Evolutionary conservation across 1,140 invertebrate genomes (phyloP), one percentile per base, ranked within the genome.

Genomic region (Scylla paramamosain): DNA sequence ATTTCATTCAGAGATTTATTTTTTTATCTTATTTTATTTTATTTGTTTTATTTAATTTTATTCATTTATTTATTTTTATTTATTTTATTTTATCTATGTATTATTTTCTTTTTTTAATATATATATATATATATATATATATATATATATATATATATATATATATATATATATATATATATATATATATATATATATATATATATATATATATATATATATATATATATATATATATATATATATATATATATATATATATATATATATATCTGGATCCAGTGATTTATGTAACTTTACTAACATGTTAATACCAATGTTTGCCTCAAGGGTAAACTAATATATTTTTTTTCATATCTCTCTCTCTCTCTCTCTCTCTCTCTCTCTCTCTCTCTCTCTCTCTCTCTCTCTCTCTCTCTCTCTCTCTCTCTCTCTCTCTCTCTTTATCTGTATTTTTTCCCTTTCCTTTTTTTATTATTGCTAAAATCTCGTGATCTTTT

Each of bases 121-220:
- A 77, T 12, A 77, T 12, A 77, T 12, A 77, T 12, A 77, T 12
- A 77, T 77, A 14, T 29, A 86, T 86, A 29, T 86, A 20, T 14
- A 86, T 86, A 86, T 29, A 29, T 20, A 86, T 86, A 86, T 86
- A 86, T 86, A 86, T 86, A 86, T 86, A 86, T 86, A 86, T 86
- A 86, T 86, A 86, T 86, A 86, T 86, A 86, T 86, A 86, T 86
- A 86, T 86, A 86, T 86, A 86, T 86, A 86, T 86, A 86, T 86
- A 86, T 86, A 86, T 86, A 86, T 86, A 86, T 86, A 86, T 86
- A 86, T 86, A 86, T 86, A 86, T 86, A 86, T 86, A 86, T 86
- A 86, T 86, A 86, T 14, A 86, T 86, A 20, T 86, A 29, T 86
- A 14, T 86, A 14, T 29, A 86, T 29, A 20, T 14, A 14, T 29